Conservation (phyloP, 2,797 vertebrate genomes). For the Girardinus metallicus region DNA sequence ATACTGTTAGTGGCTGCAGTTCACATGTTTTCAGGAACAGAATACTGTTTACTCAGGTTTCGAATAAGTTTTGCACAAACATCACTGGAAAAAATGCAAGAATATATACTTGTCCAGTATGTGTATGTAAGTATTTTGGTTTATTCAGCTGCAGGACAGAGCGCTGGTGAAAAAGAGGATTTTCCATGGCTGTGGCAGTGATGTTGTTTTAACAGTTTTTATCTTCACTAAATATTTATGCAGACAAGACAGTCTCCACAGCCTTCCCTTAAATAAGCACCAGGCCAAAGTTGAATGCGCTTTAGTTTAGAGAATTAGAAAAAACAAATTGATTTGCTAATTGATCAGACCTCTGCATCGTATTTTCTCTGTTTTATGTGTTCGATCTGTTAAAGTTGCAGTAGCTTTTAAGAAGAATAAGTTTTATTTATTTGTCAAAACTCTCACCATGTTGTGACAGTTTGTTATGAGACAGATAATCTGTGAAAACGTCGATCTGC, state of each 20-base stretch:
- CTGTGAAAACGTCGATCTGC: too few species aligned
- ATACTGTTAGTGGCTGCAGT: conserved; percentile 22
- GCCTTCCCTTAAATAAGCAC: neutral
- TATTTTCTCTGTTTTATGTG: too few species aligned
- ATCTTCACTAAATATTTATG: neutral
- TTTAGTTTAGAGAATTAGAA: neutral
- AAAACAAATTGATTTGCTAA: neutral
- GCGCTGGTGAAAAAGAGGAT: neutral
- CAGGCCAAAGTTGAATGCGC: neutral
- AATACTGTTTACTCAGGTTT: neutral
- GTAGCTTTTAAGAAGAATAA: too few species aligned
- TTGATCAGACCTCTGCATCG: neutral
- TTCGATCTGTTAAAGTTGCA: too few species aligned
- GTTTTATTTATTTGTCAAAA: too few species aligned
- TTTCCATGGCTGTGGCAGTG: neutral
- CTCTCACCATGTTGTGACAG: too few species aligned
- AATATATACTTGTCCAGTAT: neutral
- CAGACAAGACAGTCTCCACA: neutral
- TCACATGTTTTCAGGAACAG: neutral
- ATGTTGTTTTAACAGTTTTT: neutral
- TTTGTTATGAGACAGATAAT: too few species aligned
- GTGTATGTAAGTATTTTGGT: neutral
- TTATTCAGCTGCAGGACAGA: neutral
- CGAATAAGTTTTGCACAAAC: neutral
- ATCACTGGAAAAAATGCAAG: neutral